Evolutionary conservation across 2,113 vertebrate genomes (phyloP).

Genomic region (Phylloscopus whistleri): DNA sequence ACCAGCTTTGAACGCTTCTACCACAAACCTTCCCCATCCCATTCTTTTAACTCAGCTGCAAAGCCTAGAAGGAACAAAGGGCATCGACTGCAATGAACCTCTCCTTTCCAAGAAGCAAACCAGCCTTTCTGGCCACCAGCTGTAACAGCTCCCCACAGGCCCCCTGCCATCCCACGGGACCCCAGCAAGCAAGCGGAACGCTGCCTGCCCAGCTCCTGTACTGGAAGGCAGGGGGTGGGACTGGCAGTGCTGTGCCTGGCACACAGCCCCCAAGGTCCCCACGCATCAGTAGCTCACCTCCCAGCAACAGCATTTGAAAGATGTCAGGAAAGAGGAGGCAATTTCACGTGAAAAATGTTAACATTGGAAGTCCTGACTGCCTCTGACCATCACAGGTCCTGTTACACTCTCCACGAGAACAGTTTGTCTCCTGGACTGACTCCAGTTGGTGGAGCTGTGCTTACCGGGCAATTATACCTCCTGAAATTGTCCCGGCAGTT

Average conservation of each 20-base stretch:
- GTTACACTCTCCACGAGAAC: background rate
- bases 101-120: background rate
- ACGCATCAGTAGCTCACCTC: background rate
- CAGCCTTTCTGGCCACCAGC: background rate
- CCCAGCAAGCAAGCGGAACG: background rate
- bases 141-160: background rate
- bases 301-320: background rate
- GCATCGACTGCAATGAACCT: background rate
- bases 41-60: background rate
- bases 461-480: background rate
- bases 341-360: rapidly evolving
- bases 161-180: background rate
- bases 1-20: background rate
- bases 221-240: background rate
- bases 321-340: background rate
- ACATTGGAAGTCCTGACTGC: rapidly evolving
- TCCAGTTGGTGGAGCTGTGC: background rate
- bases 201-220: background rate
- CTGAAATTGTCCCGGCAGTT: background rate
- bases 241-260: background rate
- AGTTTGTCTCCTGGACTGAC: background rate
- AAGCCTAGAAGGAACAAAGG: slow-evolving; percentile 14
- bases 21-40: background rate
- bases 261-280: rapidly evolving
- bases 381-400: background rate